Evolutionary conservation across 2,797 vertebrate genomes (phyloP).

Genomic region (Gymnodraco acuticeps): DNA sequence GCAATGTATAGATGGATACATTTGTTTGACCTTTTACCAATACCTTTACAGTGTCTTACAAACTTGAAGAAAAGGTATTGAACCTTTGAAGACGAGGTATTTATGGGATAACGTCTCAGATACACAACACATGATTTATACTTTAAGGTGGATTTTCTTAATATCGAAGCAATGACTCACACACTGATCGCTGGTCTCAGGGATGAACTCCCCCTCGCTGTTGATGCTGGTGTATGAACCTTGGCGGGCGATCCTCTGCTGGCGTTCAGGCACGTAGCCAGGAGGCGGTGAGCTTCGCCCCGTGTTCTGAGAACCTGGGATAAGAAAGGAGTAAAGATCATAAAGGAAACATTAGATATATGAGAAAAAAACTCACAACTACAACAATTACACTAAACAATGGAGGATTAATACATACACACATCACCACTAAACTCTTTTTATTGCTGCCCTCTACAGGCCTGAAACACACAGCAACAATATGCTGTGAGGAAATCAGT

Average conservation of each 20-base stretch:
- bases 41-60: no score
- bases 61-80: background rate
- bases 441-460: background rate
- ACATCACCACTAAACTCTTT: no score
- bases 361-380: background rate
- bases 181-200: conserved; percentile 97
- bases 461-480: background rate
- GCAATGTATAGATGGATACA: background rate
- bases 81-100: conserved; percentile 3
- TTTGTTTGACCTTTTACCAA: background rate
- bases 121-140: background rate
- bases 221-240: conserved; percentile 99
- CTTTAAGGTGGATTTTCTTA: conserved; percentile 31
- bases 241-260: conserved; percentile 95
- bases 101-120: conserved; percentile 1
- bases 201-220: conserved; percentile 99
- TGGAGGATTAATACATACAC: no score
- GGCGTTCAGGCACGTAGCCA: conserved; percentile 97
- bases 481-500: background rate
- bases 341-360: conserved; percentile 1
- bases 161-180: conserved; percentile 14
- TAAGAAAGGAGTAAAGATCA: conserved; percentile 18
- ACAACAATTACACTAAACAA: background rate
- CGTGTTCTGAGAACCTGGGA: conserved; percentile 89
- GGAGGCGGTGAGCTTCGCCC: conserved; percentile 98